Base-by-base conservation (phyloP, 2,888 invertebrate species). In the Cheilosia vulpina region DNA sequence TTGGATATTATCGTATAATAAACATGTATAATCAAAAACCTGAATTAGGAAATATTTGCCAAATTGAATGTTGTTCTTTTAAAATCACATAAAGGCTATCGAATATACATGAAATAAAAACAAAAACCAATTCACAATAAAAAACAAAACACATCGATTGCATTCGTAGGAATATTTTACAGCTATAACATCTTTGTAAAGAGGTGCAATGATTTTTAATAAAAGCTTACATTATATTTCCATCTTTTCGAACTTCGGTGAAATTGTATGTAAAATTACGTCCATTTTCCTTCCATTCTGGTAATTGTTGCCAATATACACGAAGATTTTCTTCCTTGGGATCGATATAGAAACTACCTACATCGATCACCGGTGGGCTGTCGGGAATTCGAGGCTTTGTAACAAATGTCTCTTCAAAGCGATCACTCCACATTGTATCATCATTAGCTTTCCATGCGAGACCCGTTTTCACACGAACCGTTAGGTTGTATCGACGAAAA, bases 231-330 rank as follows among this genome's bases (percentile, higher is more conserved):
- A 80, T 69, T 3, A 75, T 13, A 4, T 87, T 88, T 3, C 88
- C 90, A 81, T 91, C 88, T 19, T 87, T 72, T 13, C 87, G 87
- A 63, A 90, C 91, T 76, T 90, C 89, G 43, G 93, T 91, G n/a
- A 96, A 93, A 87, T 93, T 93, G 90, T 97, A 97, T 2, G 93
- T 93, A 89, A 97, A 96, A 89, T 95, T 94, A 6, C 94, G 94
- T 21, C 97, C 97, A 89, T 96, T 96, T 88, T 95, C 94, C 88
- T 95, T 93, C 89, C 94, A 94, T 55, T 93, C 93, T 21, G 94
- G 94, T 65, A 97, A 93, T 87, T 95, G 94, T 89, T 96, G 95
- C 97, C 97, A 97, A 90, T 97, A 97, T 24, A 97, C 92, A 90
- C 94, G 94, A 52, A 96, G 93, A 69, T 94, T 93, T 87, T 95